phyloP scores from a whole-genome alignment of 2,888 invertebrate species.

The Drosophila tanythrix region DNA sequence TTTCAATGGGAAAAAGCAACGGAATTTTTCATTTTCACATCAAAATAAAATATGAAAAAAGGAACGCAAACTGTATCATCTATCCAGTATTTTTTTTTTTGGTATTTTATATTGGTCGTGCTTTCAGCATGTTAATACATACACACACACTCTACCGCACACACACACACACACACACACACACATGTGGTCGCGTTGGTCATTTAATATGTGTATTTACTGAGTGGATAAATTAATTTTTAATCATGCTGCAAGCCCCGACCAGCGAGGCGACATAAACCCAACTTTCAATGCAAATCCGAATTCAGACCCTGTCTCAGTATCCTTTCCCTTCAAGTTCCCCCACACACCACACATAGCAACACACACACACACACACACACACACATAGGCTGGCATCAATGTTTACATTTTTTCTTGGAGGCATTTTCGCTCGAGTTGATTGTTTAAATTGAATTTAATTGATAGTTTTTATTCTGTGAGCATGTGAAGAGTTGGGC shows the following conservation, averaged over 20 bases:
- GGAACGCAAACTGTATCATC: not conserved
- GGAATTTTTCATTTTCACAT: not conserved
- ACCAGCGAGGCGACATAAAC: not conserved
- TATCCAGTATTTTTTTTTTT: not conserved
- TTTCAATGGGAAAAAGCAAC: not conserved
- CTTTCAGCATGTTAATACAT: not conserved
- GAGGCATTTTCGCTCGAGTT: conserved; percentile 52
- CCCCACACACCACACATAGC: not conserved
- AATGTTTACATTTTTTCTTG: conserved; percentile 73
- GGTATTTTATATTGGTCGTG: conserved; percentile 2
- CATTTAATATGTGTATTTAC: conserved; percentile 41
- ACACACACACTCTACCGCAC: conserved; percentile 3
- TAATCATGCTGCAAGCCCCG: conserved; percentile 59
- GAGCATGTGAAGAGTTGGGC: conserved; percentile 19
- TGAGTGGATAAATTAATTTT: conserved; percentile 65
- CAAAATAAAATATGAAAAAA: not conserved
- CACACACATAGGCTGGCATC: conserved; percentile 3
- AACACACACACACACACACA: not conserved
- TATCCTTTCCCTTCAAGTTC: not conserved
- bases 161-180: conserved; percentile 9
- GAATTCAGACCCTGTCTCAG: not conserved
- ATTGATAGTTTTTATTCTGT: conserved; percentile 61
- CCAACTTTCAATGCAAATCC: not conserved
- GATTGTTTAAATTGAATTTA: conserved; percentile 64
- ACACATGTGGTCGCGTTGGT: conserved; percentile 3